These are phyloP conservation scores for Hipparchia semele DNA, from an alignment of 2,888 invertebrate genomes.

Conservation along the genomic window DNA sequence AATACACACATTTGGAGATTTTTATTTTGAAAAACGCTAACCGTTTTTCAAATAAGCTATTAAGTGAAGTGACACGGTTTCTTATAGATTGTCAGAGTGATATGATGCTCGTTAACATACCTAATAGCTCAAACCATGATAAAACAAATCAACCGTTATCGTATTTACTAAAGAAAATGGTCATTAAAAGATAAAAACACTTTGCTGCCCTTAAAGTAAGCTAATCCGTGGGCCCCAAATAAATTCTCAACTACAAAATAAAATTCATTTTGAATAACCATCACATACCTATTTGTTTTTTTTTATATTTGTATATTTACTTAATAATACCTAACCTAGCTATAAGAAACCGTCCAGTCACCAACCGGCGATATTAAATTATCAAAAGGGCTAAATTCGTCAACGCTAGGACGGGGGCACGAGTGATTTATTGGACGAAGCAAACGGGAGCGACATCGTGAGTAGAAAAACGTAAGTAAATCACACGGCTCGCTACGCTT, in stretches of 20 bases:
- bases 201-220: no score
- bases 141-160: no score
- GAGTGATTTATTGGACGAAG: conserved; percentile 32
- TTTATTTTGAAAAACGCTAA: neutral
- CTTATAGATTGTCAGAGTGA: neutral
- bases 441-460: conserved; percentile 21
- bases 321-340: neutral
- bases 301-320: no score
- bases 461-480: conserved; percentile 45
- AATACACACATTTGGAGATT: conserved; percentile 3
- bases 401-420: conserved; percentile 30
- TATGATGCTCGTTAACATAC: no score
- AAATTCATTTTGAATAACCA: no score
- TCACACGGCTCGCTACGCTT: conserved; percentile 43
- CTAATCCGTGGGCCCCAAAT: no score
- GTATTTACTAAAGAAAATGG: no score
- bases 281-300: no score
- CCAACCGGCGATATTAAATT: neutral
- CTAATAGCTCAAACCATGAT: no score
- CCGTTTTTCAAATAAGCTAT: neutral
- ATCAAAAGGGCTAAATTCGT: conserved; percentile 5
- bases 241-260: no score
- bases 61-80: neutral
- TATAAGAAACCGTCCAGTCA: neutral
- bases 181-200: no score